Percentiles rank a stretch among this genome's conserved stretches.
These are phyloP conservation scores for Clostera curtula DNA, from an alignment of 2,888 invertebrate species.

Conservation along the genomic window DNA sequence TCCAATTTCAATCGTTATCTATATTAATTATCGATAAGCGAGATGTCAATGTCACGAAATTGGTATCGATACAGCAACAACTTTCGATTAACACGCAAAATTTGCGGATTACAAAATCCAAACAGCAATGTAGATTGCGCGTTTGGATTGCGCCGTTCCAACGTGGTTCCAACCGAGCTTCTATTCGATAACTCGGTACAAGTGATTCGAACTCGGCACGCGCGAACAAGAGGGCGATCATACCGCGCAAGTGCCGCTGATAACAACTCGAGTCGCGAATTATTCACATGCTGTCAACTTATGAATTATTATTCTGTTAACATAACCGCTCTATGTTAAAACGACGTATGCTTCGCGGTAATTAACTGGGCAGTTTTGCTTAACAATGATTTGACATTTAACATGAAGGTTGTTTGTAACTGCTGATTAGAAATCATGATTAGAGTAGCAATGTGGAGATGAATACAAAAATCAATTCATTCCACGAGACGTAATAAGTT, in stretches of 20 bases:
- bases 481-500: too few relatives aligned
- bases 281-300: constrained; percentile 67
- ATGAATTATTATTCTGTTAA: constrained; percentile 61
- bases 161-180: constrained; percentile 16
- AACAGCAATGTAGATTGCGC: constrained; percentile 42
- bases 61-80: constrained; percentile 9
- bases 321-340: constrained; percentile 44
- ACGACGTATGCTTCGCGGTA: constrained; percentile 35
- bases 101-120: constrained; percentile 15
- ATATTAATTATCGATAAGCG: constrained; percentile 2
- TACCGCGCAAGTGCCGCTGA: constrained; percentile 61
- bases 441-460: too few relatives aligned
- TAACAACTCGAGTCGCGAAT: constrained; percentile 58
- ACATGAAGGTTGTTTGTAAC: too few relatives aligned
- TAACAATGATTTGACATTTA: constrained; percentile 1
- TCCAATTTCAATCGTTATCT: constrained; percentile 5
- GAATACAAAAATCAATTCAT: too few relatives aligned
- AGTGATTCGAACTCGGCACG: constrained; percentile 44
- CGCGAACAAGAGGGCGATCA: constrained; percentile 47
- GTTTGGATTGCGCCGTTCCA: constrained; percentile 15
- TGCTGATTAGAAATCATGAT: too few relatives aligned
- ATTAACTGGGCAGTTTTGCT: constrained; percentile 27
- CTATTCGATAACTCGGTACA: too few relatives aligned
- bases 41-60: constrained; percentile 11
- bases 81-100: constrained; percentile 9